Base-by-base conservation (phyloP, 2,888 invertebrate genomes). In the Eupithecia vulgata region DNA sequence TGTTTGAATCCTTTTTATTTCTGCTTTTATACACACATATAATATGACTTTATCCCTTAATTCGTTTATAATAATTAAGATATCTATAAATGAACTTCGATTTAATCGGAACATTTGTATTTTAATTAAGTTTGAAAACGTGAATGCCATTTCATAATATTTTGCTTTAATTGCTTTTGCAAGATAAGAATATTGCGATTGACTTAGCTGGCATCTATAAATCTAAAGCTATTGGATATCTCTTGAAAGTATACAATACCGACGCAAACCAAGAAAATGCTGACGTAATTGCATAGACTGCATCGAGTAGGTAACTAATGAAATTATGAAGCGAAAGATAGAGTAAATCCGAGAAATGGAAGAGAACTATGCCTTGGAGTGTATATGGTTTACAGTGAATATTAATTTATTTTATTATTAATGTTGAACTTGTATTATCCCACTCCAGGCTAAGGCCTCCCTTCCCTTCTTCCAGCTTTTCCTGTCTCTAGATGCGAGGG, bases 1-100 rank as follows among this genome's bases (percentile, higher is more conserved):
- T 81, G 81, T 79, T 79, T 78, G 78, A 78, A 84, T 83, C 74
- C 76, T 81, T 85, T 83, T 84, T 84, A 81, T 79, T 72, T 78
- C 85, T 81, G 78, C 83, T 87, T 87, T 79, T 78, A 81, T 57
- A n/a, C n/a, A n/a, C n/a, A n/a, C n/a, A n/a, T n/a, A n/a, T n/a
- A n/a, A n/a, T n/a, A 85, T 85, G 85, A 86, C 85, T 90, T 91
- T 90, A 89, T 88, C 90, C 92, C 89, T 91, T 91, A 91, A 91
- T 91, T 21, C 65, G 2, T 64, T 37, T 40, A 65, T 37, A 15
- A 65, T 40, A 65, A 25, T 65, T 40, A 65, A 65, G 21, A 57
- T 57, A 25, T 25, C 13, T 57, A 57, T 57, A 57, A 57, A 57
- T 10, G 13, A 25, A 57, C 12, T 57, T 21, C 12, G n/a, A 57